phyloP scores from a whole-genome alignment of 2,113 vertebrate genomes.

The Percopsis transmontana region DNA sequence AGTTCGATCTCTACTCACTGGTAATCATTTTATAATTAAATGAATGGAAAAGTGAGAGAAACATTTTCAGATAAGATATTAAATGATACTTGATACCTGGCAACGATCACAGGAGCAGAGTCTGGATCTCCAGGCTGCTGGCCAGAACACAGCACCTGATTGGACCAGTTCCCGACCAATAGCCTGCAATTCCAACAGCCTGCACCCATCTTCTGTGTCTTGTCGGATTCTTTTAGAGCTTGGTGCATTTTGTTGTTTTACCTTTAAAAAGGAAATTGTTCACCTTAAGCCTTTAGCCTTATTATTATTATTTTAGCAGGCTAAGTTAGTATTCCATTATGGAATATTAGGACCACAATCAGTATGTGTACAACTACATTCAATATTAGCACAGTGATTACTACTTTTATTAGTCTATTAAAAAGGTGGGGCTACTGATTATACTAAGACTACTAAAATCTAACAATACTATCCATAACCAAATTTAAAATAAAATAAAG shows the following conservation, averaged over 20 bases:
- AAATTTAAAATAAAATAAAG: too few relatives aligned
- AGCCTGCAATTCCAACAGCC: conserved; percentile 77
- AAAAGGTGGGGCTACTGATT: too few relatives aligned
- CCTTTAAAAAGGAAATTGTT: conserved; percentile 22
- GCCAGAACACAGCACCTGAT: conserved; percentile 91
- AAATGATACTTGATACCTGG: conserved; percentile 72
- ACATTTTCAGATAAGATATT: too few relatives aligned
- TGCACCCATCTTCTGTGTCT: conserved; percentile 74
- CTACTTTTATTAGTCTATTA: too few relatives aligned
- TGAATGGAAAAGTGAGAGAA: background rate
- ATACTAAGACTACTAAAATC: too few relatives aligned
- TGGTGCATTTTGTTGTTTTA: conserved; percentile 42
- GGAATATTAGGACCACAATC: too few relatives aligned
- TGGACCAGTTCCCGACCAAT: conserved; percentile 57
- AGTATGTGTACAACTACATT: too few relatives aligned
- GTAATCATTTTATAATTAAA: background rate
- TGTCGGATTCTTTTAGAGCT: conserved; percentile 66
- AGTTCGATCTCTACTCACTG: background rate
- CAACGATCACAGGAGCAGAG: conserved; percentile 87
- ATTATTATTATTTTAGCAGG: too few relatives aligned
- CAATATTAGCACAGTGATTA: too few relatives aligned
- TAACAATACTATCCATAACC: too few relatives aligned
- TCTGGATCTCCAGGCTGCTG: conserved; percentile 85
- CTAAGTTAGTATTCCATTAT: too few relatives aligned
- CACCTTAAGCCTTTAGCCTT: too few relatives aligned